These are phyloP conservation scores for Hirtodrosophila histrioides DNA, from an alignment of 2,888 invertebrate genomes.

Conservation along the genomic window DNA sequence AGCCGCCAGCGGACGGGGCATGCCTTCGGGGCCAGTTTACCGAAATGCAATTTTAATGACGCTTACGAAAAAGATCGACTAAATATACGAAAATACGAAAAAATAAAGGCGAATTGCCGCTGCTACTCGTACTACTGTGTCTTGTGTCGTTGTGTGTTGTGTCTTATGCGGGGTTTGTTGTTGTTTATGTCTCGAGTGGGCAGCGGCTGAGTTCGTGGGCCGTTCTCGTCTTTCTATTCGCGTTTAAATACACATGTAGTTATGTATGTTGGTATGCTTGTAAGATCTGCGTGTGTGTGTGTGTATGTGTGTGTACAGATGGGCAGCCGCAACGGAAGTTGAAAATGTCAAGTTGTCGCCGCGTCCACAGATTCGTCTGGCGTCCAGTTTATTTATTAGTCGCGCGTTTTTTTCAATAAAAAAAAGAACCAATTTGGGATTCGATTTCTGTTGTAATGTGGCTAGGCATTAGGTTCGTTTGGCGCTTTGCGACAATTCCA, in stretches of 20 bases:
- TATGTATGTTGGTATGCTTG: neutral
- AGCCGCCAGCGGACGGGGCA: slow-evolving; percentile 14
- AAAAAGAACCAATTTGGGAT: slow-evolving; percentile 19
- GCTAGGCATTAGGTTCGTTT: slow-evolving; percentile 32
- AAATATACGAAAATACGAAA: neutral
- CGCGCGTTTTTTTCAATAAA: slow-evolving; percentile 23
- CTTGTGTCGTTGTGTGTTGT: too few relatives aligned
- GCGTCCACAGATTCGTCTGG: slow-evolving; percentile 41
- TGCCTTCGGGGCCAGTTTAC: slow-evolving; percentile 54
- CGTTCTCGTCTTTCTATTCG: slow-evolving; percentile 55
- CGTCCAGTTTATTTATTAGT: slow-evolving; percentile 60
- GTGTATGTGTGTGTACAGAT: slow-evolving; percentile 38
- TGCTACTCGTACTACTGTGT: slow-evolving; percentile 13
- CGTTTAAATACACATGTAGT: slow-evolving; percentile 19
- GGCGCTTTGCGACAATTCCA: slow-evolving; percentile 34
- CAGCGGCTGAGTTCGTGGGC: slow-evolving; percentile 56
- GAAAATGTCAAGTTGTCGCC: slow-evolving; percentile 52
- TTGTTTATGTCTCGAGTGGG: slow-evolving; percentile 63
- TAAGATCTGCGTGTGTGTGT: slow-evolving; percentile 2
- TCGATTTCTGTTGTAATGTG: slow-evolving; percentile 39
- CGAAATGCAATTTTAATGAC: slow-evolving; percentile 76
- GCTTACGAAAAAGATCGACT: slow-evolving; percentile 56
- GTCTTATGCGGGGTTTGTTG: slow-evolving; percentile 50
- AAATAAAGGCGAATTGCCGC: slow-evolving; percentile 42
- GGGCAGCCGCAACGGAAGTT: slow-evolving; percentile 50